Evolutionary conservation across 2,888 invertebrate genomes (phyloP).

Genomic region (Pyrrhosoma nymphula): DNA sequence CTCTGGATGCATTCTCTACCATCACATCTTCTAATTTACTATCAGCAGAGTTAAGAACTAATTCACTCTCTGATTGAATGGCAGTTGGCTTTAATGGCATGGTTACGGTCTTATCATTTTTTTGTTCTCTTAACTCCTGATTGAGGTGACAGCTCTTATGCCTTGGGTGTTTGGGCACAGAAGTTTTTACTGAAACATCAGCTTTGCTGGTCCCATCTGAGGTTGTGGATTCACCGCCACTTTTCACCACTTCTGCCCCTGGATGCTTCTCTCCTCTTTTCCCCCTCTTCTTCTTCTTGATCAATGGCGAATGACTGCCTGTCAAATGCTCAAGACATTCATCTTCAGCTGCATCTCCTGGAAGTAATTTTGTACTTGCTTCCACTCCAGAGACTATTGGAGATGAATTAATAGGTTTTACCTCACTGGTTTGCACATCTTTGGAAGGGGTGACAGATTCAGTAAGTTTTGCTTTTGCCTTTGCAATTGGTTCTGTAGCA

Average conservation of each 20-base stretch:
- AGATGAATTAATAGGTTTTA: not conserved
- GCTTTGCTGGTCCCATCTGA: not conserved
- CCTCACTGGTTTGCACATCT: not conserved
- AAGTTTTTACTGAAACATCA: not conserved
- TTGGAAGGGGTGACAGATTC: not conserved
- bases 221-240: not conserved
- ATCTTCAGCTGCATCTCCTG: not conserved
- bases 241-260: not conserved
- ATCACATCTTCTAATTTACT: not conserved
- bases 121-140: not conserved
- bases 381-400: not conserved
- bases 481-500: conserved; percentile 74
- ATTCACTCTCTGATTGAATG: not conserved
- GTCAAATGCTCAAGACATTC: not conserved
- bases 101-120: not conserved
- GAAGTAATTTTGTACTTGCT: not conserved
- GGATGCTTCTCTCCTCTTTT: conserved; percentile 2
- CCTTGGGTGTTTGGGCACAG: not conserved
- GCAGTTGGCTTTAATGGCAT: not conserved
- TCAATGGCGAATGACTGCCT: not conserved
- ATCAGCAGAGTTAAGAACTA: not conserved
- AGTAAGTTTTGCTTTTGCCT: not conserved
- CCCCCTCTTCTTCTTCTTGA: not conserved
- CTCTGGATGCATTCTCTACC: not conserved
- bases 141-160: not conserved